Conservation (phyloP, 2,888 invertebrate genomes). For the Eupithecia inturbata region DNA sequence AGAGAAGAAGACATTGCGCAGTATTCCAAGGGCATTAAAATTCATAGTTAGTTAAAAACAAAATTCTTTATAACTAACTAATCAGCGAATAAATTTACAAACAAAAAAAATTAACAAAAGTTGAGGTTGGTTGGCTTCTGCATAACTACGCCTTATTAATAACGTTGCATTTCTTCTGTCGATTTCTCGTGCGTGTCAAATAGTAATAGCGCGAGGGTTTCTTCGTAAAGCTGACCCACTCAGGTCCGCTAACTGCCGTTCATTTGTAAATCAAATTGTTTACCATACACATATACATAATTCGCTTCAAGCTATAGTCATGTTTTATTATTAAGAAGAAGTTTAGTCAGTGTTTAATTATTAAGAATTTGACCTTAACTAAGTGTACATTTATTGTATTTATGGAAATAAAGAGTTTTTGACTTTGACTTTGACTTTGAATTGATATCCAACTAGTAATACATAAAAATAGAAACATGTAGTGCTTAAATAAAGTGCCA, state of each 20-base stretch:
- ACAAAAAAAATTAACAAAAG: background rate
- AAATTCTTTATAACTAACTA: no score
- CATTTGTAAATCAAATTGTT: conserved; percentile 15
- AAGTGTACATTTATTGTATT: no score
- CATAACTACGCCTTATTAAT: background rate
- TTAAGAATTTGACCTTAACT: no score
- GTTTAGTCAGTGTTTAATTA: no score
- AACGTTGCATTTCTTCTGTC: conserved; percentile 3
- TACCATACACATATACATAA: background rate
- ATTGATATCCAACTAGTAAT: background rate
- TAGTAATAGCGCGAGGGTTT: conserved; percentile 1
- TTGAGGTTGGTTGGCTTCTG: background rate
- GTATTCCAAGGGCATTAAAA: background rate
- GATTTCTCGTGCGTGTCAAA: background rate
- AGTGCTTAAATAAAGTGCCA: background rate
- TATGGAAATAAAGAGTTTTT: no score
- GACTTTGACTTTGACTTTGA: no score
- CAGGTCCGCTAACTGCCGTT: conserved; percentile 7
- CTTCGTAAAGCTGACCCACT: conserved; percentile 4
- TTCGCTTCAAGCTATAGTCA: background rate
- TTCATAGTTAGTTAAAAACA: background rate
- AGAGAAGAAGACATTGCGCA: background rate
- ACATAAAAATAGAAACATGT: background rate
- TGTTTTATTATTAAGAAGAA: background rate
- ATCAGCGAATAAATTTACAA: no score